Percentiles rank a stretch among this genome's conserved stretches.
Evolutionary conservation across 2,113 vertebrate species (phyloP).

Genomic region (Rhinopomastus cyanomelas): DNA sequence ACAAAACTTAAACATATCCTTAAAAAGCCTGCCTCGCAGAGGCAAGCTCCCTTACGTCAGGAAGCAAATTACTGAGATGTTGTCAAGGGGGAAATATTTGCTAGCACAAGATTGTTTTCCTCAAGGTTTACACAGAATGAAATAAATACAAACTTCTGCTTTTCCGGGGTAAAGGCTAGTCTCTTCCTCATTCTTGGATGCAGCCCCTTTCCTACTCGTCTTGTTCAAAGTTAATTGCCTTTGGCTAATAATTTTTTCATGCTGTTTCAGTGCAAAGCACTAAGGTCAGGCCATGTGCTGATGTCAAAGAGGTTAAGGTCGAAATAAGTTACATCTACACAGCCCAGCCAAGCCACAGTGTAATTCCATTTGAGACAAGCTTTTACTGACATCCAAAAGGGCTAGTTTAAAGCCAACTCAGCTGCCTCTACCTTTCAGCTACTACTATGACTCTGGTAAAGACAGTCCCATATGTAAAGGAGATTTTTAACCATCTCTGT

Average conservation of each 20-base stretch:
- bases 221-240: neutral
- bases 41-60: constrained; percentile 49
- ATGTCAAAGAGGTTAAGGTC: neutral
- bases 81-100: constrained; percentile 60
- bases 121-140: constrained; percentile 37
- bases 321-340: neutral
- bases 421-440: neutral
- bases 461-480: neutral
- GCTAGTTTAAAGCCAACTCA: neutral
- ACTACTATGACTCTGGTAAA: neutral
- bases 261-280: neutral
- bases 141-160: neutral
- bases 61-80: constrained; percentile 66
- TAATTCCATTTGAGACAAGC: neutral
- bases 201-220: neutral
- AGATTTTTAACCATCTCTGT: neutral
- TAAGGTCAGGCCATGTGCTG: neutral
- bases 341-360: neutral
- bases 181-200: neutral
- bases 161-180: neutral
- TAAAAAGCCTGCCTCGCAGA: constrained; percentile 66
- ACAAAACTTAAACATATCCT: constrained; percentile 69
- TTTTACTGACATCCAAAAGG: neutral
- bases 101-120: constrained; percentile 38
- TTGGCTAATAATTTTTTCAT: neutral